Percentiles rank a stretch among this genome's conserved stretches.
Evolutionary conservation across 2,888 invertebrate genomes (phyloP).

Genomic region (Cerastis leucographa): DNA sequence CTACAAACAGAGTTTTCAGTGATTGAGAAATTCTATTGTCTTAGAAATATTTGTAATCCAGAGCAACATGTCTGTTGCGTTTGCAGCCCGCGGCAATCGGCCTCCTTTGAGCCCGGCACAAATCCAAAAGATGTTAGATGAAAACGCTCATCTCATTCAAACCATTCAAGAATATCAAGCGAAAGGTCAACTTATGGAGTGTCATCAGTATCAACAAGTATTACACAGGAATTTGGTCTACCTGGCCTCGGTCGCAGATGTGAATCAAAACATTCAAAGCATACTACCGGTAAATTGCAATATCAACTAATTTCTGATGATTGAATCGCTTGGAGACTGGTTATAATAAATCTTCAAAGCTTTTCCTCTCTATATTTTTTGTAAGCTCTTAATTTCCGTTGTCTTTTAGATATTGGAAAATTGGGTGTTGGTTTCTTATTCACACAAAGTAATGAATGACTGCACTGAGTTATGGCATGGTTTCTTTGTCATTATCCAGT

Average conservation of each 20-base stretch:
- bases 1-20: not conserved
- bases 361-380: not conserved
- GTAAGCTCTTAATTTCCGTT: not conserved
- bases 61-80: slow-evolving; percentile 92
- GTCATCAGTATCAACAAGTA: slow-evolving; percentile 98
- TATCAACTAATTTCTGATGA: not conserved
- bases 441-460: not conserved
- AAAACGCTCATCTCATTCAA: slow-evolving; percentile 98
- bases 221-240: slow-evolving; percentile 98
- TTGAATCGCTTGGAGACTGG: not conserved
- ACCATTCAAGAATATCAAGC: slow-evolving; percentile 99
- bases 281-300: slow-evolving; percentile 95
- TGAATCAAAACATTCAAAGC: slow-evolving; percentile 97
- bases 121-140: slow-evolving; percentile 99
- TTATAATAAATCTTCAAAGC: not conserved
- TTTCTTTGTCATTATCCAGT: not conserved
- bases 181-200: slow-evolving; percentile 98
- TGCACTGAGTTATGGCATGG: not conserved
- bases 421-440: not conserved
- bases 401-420: not conserved
- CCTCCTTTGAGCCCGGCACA: slow-evolving; percentile 95
- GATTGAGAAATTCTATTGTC: slow-evolving; percentile 4
- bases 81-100: slow-evolving; percentile 93
- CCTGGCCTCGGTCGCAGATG: slow-evolving; percentile 98
- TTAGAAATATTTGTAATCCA: slow-evolving; percentile 1